A percentile compares a stretch with the other conserved stretches of the same genome.
Conservation (phyloP, 30 jellyfish, hydroid and myxozoan species). For the Turritopsis dohrnii region DNA sequence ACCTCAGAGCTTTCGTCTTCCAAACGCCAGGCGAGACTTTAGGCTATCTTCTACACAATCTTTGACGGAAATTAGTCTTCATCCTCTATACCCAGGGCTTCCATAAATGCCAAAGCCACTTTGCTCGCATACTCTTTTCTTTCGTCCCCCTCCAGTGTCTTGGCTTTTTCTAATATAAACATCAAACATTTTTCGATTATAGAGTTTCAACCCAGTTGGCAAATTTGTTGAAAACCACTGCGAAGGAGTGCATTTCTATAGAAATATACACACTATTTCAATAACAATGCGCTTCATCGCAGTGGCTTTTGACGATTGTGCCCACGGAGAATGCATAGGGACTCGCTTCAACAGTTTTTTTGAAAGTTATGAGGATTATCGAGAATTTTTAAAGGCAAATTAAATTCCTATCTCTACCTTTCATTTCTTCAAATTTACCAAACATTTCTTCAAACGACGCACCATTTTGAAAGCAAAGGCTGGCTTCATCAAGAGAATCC, state of each 20-base stretch:
- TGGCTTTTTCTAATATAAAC: slow-evolving; percentile 47
- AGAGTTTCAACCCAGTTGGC: too few relatives aligned
- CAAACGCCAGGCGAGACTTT: too few relatives aligned
- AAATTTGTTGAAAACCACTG: too few relatives aligned
- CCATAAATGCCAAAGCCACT: slow-evolving; percentile 90
- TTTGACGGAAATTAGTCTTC: slow-evolving; percentile 34
- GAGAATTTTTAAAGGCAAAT: too few relatives aligned
- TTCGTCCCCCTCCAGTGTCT: slow-evolving; percentile 33
- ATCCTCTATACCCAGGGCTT: slow-evolving; percentile 80
- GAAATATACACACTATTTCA: too few relatives aligned
- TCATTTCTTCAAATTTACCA: slow-evolving; percentile 65
- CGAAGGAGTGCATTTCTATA: too few relatives aligned
- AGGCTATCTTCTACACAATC: neutral
- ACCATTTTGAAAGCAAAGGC: slow-evolving; percentile 6
- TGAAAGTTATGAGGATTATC: too few relatives aligned
- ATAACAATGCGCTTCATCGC: neutral
- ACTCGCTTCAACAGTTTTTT: too few relatives aligned
- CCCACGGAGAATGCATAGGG: too few relatives aligned
- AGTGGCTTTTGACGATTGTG: too few relatives aligned
- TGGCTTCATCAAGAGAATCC: neutral
- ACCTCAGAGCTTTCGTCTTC: too few relatives aligned
- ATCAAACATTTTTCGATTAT: too few relatives aligned
- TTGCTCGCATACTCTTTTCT: slow-evolving; percentile 80
- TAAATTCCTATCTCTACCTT: slow-evolving; percentile 18
- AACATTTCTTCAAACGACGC: slow-evolving; percentile 70